Base-by-base conservation (phyloP, 1,140 invertebrate genomes). In the Brachionus calyciflorus region DNA sequence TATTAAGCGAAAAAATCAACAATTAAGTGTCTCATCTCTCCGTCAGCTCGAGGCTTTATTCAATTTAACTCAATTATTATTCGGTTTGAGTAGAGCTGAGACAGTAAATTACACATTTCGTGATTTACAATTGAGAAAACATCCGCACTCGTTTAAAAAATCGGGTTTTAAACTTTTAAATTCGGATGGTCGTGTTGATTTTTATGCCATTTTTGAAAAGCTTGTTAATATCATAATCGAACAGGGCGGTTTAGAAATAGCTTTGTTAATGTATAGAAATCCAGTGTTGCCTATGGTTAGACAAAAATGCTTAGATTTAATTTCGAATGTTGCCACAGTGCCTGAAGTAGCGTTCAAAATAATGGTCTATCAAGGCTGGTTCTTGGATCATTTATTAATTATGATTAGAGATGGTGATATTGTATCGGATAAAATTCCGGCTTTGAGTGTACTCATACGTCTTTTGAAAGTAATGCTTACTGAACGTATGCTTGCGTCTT, bases 241-340 rank as follows among this genome's bases (percentile, higher is more conserved):
- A 24, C 21, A 30, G 9, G 51, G 33, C 46, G 49, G 51, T 19
- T n/a, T 76, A 21, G 37, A 76, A 30, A 19, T 76, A 12, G 49
- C 7, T 51, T 21, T 76, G 1, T 12, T 76, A 3, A 76, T 76
- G 73, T 76, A 76, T 19, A 26, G 46, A 2, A 44, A 57, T 37
- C 73, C 73, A 0, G n/a, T 26, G 7, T 12, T 76, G 30, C 37
- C 21, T 10, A 55, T 55, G 49, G 73, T 76, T 0, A n/a, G 49
- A 28, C 73, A 76, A 76, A 76, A 76, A 51, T 41, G 73, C 26
- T 28, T 76, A 6, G 73, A 76, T 57, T 21, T 76, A 0, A 55
- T 76, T 3, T 37, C 73, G 1, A 76, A 46, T 40, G 12, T 76
- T 14, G 49, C 51, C n/a, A 57, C 40, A 0, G 49, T 76, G 49